phyloP scores from a whole-genome alignment of 1,140 invertebrate species.

The Chironomus striatipennis region DNA sequence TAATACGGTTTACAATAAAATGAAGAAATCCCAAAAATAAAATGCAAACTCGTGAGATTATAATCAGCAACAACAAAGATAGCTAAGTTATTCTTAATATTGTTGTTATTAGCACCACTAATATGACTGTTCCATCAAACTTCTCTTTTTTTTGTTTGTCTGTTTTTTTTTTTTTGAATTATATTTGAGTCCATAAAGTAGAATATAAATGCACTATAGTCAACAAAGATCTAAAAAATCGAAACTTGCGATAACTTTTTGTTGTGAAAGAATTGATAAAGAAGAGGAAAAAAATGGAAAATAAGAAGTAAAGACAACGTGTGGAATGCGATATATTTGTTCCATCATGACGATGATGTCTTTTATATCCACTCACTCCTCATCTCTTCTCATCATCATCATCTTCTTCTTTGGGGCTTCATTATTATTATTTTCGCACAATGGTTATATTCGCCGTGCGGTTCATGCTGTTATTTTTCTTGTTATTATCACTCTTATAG shows the following conservation, averaged over 20 bases:
- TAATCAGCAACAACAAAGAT: constrained; percentile 3
- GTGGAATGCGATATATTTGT: constrained; percentile 4
- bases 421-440: constrained; percentile 14
- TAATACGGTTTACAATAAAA: background rate
- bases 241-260: too few relatives aligned
- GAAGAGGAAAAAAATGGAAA: background rate
- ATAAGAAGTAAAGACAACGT: background rate
- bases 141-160: too few relatives aligned
- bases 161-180: too few relatives aligned
- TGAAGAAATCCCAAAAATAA: background rate
- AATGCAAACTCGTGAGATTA: background rate
- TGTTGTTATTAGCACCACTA: too few relatives aligned
- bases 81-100: background rate
- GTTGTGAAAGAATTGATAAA: background rate
- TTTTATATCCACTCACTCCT: constrained; percentile 6
- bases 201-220: too few relatives aligned
- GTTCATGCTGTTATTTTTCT: background rate
- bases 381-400: constrained; percentile 4
- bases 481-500: background rate
- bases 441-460: constrained; percentile 5
- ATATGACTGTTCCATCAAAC: too few relatives aligned
- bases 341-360: constrained; percentile 1
- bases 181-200: too few relatives aligned
- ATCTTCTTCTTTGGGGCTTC: background rate
- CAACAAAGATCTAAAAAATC: too few relatives aligned